Conservation (phyloP, 2,113 vertebrate genomes). For the Pipra filicauda region DNA sequence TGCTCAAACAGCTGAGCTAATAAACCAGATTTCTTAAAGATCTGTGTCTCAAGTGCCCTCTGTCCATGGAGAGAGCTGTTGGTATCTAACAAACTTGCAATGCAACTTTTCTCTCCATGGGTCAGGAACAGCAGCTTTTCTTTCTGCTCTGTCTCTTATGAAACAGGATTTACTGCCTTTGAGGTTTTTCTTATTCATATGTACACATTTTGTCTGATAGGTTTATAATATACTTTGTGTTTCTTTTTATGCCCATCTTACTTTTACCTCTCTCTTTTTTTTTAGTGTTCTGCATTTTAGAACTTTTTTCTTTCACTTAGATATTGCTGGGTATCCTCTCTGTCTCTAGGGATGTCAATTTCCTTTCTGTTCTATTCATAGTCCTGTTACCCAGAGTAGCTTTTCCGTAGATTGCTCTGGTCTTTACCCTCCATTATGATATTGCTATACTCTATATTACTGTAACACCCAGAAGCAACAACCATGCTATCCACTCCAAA, state of each 20-base stretch:
- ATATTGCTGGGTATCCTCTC: neutral
- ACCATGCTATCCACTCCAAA: neutral
- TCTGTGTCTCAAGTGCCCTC: neutral
- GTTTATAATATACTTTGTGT: neutral
- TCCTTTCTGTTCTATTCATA: neutral
- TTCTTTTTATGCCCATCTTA: neutral
- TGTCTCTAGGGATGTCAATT: neutral
- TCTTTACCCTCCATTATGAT: neutral
- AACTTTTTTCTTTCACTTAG: neutral
- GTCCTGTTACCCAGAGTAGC: neutral
- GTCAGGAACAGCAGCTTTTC: neutral
- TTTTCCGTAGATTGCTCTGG: neutral
- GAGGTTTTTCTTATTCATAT: neutral
- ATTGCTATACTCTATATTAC: neutral
- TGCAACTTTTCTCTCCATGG: neutral
- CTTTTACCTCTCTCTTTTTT: neutral
- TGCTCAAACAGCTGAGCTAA: neutral
- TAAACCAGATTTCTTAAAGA: neutral
- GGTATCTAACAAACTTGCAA: accelerated
- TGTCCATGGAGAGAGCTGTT: neutral
- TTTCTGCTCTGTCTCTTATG: neutral
- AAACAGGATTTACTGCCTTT: neutral
- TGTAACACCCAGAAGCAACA: neutral
- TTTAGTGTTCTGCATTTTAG: neutral
- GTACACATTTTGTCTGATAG: neutral